Percentiles rank a stretch among this genome's conserved stretches.
Conservation (phyloP, 2,113 vertebrate species). For the Malurus elegans region DNA sequence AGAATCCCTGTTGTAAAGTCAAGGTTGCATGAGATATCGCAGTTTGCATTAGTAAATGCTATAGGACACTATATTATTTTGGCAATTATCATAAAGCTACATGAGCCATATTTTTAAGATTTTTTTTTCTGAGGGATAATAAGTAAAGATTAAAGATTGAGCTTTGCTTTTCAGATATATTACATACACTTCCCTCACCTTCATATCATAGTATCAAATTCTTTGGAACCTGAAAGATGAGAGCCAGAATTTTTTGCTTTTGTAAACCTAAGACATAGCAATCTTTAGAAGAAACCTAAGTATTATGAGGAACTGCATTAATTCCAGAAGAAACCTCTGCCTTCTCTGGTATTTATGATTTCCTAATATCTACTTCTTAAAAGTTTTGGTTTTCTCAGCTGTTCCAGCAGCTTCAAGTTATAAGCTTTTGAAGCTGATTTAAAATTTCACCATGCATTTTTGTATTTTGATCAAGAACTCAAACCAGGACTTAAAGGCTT, state of each 20-base stretch:
- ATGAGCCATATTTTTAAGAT: background rate
- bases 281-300: background rate
- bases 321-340: background rate
- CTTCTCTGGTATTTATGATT: background rate
- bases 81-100: background rate
- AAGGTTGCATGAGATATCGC: background rate
- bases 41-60: background rate
- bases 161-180: background rate
- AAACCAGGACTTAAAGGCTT: background rate
- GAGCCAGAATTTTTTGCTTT: background rate
- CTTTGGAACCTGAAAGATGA: background rate
- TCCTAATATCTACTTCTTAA: background rate
- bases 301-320: background rate
- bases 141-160: background rate
- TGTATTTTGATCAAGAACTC: background rate
- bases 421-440: background rate
- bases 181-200: background rate
- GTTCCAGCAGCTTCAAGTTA: background rate
- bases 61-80: background rate
- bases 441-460: background rate
- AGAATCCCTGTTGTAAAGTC: constrained; percentile 3
- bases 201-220: background rate
- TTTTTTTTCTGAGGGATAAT: background rate
- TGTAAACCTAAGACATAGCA: background rate
- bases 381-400: background rate